phyloP scores from a whole-genome alignment of 2,113 vertebrate genomes.

The Thoracochromis brauschi region DNA sequence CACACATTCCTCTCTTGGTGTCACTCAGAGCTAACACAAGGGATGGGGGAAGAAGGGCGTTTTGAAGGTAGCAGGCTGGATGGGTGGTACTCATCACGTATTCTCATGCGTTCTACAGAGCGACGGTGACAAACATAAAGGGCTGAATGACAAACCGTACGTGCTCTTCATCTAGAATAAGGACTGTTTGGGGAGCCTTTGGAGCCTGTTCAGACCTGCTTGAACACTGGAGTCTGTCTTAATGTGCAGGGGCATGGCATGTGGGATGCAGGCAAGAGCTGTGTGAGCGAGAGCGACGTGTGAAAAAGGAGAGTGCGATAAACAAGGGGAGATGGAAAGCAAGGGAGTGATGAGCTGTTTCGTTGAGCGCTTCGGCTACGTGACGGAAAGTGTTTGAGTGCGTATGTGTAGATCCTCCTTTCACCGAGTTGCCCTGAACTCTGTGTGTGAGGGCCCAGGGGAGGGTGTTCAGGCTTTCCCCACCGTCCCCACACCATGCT shows the following conservation, averaged over 20 bases:
- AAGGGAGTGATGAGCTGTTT: background rate
- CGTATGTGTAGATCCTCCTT: background rate
- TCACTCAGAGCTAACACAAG: slow-evolving; percentile 25
- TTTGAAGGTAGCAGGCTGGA: background rate
- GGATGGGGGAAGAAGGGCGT: background rate
- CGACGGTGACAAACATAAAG: slow-evolving; percentile 18
- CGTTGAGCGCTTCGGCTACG: background rate
- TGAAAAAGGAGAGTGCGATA: background rate
- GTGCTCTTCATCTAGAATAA: slow-evolving; percentile 31
- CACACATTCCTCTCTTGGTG: background rate
- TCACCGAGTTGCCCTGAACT: slow-evolving; percentile 57
- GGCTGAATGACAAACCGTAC: background rate
- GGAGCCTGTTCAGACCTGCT: slow-evolving; percentile 35
- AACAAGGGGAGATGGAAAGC: background rate
- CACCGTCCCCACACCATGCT: background rate
- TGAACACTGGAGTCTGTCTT: background rate
- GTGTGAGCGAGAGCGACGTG: background rate
- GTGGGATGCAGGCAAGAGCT: slow-evolving; percentile 18
- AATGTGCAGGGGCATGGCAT: background rate
- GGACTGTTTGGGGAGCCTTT: slow-evolving; percentile 20
- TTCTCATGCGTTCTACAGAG: slow-evolving; percentile 12
- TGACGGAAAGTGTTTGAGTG: background rate
- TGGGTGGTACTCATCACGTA: slow-evolving; percentile 9
- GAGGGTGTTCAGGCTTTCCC: slow-evolving; percentile 19
- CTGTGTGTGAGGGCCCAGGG: slow-evolving; percentile 44